Evolutionary conservation across 2,113 vertebrate genomes (phyloP).

Genomic region (Isichthys henryi): DNA sequence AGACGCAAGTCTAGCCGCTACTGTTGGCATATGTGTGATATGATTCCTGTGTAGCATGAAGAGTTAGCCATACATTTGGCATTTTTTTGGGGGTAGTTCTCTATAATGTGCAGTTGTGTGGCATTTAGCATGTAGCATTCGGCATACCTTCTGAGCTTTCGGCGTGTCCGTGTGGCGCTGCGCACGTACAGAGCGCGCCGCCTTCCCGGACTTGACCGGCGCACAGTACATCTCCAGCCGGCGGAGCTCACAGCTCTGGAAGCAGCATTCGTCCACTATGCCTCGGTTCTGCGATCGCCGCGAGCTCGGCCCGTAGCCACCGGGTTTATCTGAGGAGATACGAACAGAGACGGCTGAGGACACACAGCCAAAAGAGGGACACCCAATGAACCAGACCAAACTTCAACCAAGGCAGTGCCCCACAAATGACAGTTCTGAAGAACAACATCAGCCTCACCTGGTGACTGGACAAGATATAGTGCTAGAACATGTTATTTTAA

Average conservation of each 20-base stretch:
- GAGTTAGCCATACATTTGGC: background rate
- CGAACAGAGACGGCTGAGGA: background rate
- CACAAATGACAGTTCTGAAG: background rate
- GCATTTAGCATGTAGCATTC: background rate
- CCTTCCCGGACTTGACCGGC: slow-evolving; percentile 79
- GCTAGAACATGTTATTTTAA: background rate
- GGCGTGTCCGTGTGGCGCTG: slow-evolving; percentile 91
- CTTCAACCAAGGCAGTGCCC: background rate
- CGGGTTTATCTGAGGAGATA: slow-evolving; percentile 75
- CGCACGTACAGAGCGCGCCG: slow-evolving; percentile 81
- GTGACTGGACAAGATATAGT: background rate
- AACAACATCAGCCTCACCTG: background rate
- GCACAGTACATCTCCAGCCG: slow-evolving; percentile 98
- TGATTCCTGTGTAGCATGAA: background rate
- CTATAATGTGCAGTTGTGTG: background rate
- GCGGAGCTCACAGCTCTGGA: slow-evolving; percentile 94
- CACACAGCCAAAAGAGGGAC: background rate
- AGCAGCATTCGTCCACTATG: slow-evolving; percentile 98
- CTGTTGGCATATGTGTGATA: background rate
- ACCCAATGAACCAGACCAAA: background rate
- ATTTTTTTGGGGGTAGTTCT: background rate
- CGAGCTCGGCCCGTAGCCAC: slow-evolving; percentile 84
- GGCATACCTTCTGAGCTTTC: slow-evolving; percentile 81
- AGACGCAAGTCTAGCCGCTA: background rate
- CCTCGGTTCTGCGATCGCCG: slow-evolving; percentile 80